A percentile compares a stretch with the other conserved stretches of the same genome.
phyloP scores from a whole-genome alignment of 2,797 vertebrate genomes.

The Catharus ustulatus region DNA sequence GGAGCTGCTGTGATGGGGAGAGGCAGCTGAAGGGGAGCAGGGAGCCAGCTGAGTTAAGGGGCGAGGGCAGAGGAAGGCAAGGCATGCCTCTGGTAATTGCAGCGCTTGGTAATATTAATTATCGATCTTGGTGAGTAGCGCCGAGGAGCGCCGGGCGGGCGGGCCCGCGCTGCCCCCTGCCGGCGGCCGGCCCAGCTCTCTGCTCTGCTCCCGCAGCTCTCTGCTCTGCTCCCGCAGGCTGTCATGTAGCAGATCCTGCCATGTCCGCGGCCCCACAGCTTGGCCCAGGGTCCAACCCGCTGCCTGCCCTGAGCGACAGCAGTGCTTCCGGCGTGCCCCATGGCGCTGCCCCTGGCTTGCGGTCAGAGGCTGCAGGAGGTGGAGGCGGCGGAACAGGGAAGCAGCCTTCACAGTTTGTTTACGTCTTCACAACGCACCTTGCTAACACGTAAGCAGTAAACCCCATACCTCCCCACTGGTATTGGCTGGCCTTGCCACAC shows the following conservation, averaged over 20 bases:
- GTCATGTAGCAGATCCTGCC: conserved; percentile 86
- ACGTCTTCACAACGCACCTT: conserved; percentile 95
- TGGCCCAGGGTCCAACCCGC: conserved; percentile 82
- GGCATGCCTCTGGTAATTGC: background rate
- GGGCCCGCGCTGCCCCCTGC: background rate
- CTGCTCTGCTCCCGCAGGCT: conserved; percentile 61
- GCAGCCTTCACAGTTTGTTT: conserved; percentile 88
- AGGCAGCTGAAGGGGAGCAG: background rate
- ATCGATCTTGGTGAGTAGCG: background rate
- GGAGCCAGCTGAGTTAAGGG: background rate
- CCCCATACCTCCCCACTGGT: accelerated
- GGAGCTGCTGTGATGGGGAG: background rate
- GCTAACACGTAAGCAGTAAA: conserved; percentile 90
- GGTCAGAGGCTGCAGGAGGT: conserved; percentile 64
- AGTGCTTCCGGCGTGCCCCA: conserved; percentile 79
- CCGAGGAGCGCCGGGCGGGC: background rate
- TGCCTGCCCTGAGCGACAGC: conserved; percentile 80
- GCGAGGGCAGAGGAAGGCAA: background rate
- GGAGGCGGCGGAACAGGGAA: conserved; percentile 68
- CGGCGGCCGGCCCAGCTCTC: background rate
- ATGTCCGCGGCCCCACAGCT: conserved; percentile 82
- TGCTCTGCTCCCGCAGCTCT: background rate
- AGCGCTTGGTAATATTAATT: background rate
- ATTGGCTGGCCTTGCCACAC: background rate
- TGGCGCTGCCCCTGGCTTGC: conserved; percentile 70